phyloP scores from a whole-genome alignment of 2,888 invertebrate genomes.

The Podabrus alpinus region DNA sequence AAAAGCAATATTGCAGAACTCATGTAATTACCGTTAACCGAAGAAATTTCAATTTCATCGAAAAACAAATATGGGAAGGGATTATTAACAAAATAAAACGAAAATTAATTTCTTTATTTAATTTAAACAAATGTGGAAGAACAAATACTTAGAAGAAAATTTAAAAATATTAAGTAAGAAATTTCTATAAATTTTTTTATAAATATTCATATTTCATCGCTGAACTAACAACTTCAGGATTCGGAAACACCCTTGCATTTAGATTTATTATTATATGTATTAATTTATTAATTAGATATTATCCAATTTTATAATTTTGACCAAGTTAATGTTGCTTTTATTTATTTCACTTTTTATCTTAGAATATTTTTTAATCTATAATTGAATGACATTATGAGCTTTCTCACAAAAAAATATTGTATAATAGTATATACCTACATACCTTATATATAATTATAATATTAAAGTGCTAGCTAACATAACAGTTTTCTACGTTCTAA shows the following conservation, averaged over 20 bases:
- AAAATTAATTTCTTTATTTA: too few species aligned
- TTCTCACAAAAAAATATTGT: neutral
- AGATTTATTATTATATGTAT: neutral
- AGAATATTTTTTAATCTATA: neutral
- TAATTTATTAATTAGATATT: neutral
- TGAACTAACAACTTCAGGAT: neutral
- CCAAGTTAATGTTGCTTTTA: neutral
- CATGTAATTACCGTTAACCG: too few species aligned
- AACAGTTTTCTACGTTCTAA: conserved; percentile 12
- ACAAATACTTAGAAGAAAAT: too few species aligned
- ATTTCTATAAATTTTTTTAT: too few species aligned
- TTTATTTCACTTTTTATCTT: neutral
- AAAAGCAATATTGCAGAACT: too few species aligned
- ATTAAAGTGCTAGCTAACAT: conserved; percentile 4
- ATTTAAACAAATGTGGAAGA: too few species aligned
- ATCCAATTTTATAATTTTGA: neutral
- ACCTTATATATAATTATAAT: conserved; percentile 12
- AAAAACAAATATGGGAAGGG: too few species aligned
- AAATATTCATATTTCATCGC: too few species aligned
- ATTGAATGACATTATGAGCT: neutral
- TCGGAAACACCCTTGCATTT: neutral
- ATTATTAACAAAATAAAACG: too few species aligned
- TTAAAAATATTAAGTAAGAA: too few species aligned
- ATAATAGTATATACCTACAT: neutral
- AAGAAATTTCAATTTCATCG: too few species aligned